Conservation (phyloP, 2,113 vertebrate genomes). For the Psilopsiagon aymara region DNA sequence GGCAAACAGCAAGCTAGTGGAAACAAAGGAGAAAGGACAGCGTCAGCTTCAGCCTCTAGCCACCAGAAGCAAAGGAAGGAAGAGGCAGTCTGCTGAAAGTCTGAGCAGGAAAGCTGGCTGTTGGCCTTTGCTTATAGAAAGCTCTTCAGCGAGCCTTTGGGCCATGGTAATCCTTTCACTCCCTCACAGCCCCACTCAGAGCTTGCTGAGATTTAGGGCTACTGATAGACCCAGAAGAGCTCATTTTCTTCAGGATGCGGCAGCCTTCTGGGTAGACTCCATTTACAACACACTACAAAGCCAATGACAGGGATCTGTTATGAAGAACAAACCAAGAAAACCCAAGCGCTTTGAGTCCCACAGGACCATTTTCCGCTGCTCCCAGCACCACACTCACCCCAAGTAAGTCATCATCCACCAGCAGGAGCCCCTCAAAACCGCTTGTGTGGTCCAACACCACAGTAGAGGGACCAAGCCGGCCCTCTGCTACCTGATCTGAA, state of each 20-base stretch:
- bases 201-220: neutral
- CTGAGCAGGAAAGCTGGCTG: slow-evolving; percentile 11
- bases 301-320: neutral
- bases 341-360: neutral
- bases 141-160: neutral
- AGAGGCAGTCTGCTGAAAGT: neutral
- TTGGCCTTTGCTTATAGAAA: neutral
- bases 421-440: slow-evolving; percentile 93
- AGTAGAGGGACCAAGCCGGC: slow-evolving; percentile 88
- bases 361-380: neutral
- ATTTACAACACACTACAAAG: neutral
- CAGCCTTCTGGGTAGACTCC: neutral
- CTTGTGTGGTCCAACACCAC: slow-evolving; percentile 96
- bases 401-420: slow-evolving; percentile 96
- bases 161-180: neutral
- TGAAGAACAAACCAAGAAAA: neutral
- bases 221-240: neutral
- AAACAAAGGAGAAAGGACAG: slow-evolving; percentile 22
- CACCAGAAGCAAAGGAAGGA: neutral
- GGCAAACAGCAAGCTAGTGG: neutral
- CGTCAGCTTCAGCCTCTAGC: neutral
- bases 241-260: neutral
- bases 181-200: neutral
- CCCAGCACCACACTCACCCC: slow-evolving; percentile 82
- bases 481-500: slow-evolving; percentile 81